phyloP scores from a whole-genome alignment of 2,888 invertebrate genomes.

The Coenonympha arcania region DNA sequence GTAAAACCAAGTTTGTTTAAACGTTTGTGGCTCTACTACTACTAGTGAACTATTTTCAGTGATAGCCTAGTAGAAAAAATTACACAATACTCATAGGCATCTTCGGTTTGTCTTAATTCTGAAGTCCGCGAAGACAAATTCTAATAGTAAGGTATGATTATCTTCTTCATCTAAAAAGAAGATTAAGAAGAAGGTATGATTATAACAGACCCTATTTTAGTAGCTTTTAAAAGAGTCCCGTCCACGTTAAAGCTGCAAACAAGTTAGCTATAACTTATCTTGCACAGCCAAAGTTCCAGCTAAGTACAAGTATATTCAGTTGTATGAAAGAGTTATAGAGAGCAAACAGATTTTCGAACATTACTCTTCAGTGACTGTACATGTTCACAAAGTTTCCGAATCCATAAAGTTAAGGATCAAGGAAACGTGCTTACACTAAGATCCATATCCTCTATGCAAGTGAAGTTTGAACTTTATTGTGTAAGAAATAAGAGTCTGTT shows the following conservation, averaged over 20 bases:
- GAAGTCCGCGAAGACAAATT: no score
- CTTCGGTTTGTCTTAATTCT: no score
- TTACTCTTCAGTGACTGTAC: slow-evolving; percentile 16
- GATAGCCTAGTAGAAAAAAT: no score
- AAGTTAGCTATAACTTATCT: not conserved
- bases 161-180: no score
- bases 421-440: slow-evolving; percentile 15
- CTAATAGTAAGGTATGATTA: no score
- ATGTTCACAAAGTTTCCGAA: slow-evolving; percentile 17
- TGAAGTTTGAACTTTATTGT: not conserved
- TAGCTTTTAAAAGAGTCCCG: not conserved
- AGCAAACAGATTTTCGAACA: slow-evolving; percentile 17
- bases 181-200: no score
- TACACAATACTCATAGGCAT: no score
- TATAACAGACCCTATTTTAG: no score
- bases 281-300: not conserved
- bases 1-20: no score
- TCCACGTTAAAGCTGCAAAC: not conserved
- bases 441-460: not conserved
- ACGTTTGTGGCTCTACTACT: no score
- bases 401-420: slow-evolving; percentile 23
- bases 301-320: not conserved
- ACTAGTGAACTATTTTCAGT: no score
- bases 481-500: not conserved
- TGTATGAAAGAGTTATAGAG: slow-evolving; percentile 6